Percentiles rank a stretch among this genome's conserved stretches.
Evolutionary conservation across 2,113 vertebrate genomes (phyloP).

Genomic region (Podocnemis expansa): DNA sequence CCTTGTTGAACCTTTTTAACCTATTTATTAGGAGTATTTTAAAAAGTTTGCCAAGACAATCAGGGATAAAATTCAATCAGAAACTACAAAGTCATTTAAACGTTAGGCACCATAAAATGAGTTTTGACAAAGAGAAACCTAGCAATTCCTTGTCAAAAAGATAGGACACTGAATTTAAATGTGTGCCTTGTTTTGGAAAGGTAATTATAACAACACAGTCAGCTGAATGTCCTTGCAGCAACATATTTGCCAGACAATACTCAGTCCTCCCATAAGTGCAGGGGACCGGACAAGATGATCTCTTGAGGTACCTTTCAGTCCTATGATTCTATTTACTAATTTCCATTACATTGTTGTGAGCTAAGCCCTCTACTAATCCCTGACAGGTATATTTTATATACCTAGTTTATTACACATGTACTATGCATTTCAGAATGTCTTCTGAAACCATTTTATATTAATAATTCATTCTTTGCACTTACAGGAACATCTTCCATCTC

Average conservation of each 20-base stretch:
- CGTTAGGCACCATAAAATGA: neutral
- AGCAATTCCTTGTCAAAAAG: neutral
- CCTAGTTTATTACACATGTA: neutral
- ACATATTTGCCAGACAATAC: neutral
- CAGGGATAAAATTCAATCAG: constrained; percentile 41
- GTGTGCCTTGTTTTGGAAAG: neutral
- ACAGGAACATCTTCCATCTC: neutral
- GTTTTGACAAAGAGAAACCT: neutral
- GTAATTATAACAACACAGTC: neutral
- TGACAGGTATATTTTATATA: neutral
- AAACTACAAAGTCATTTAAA: constrained; percentile 5
- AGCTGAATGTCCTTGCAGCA: neutral
- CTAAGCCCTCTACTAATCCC: neutral
- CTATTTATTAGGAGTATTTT: constrained; percentile 53
- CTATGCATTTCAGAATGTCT: neutral
- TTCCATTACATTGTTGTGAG: neutral
- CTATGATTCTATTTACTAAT: neutral
- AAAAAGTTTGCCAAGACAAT: constrained; percentile 51
- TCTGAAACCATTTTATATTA: neutral
- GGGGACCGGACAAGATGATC: too few relatives aligned
- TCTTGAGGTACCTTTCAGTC: too few relatives aligned
- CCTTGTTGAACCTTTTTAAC: constrained; percentile 31
- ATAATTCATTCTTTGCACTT: neutral
- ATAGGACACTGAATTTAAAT: neutral
- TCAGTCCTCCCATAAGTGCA: too few relatives aligned